A percentile compares a stretch with the other conserved stretches of the same genome.
phyloP scores from a whole-genome alignment of 2,888 invertebrate genomes.

The Tigriopus californicus region DNA sequence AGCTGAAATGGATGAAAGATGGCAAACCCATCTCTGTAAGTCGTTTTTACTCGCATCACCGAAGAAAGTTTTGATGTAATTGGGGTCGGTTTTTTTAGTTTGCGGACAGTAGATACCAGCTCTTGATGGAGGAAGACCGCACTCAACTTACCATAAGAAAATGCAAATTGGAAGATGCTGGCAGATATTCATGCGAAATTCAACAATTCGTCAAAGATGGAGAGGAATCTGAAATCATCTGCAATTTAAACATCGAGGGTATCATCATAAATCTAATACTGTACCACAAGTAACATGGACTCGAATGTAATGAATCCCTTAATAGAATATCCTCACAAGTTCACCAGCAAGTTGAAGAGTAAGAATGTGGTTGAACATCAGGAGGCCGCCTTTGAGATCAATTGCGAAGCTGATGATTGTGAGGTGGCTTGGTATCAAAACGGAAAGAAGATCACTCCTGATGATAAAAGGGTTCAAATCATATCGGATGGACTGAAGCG shows the following conservation, averaged over 20 bases:
- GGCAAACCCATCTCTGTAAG: neutral
- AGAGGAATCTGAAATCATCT: neutral
- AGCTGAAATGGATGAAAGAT: constrained; percentile 1
- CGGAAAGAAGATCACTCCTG: neutral
- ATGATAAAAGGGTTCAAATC: constrained; percentile 1
- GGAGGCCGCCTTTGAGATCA: constrained; percentile 9
- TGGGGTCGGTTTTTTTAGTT: neutral
- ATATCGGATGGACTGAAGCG: constrained; percentile 43
- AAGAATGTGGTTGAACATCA: constrained; percentile 9
- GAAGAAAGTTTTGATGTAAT: no score
- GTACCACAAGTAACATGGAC: neutral
- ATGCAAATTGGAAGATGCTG: constrained; percentile 11
- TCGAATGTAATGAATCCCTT: neutral
- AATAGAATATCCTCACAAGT: constrained; percentile 15
- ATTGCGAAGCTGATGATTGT: constrained; percentile 16
- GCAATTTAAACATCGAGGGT: constrained; percentile 4
- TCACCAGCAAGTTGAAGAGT: constrained; percentile 10
- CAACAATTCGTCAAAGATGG: constrained; percentile 11
- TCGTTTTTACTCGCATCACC: neutral
- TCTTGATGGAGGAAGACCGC: neutral
- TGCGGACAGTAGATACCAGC: neutral
- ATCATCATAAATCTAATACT: neutral
- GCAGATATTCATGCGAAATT: neutral
- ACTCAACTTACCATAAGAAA: neutral
- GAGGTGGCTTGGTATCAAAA: constrained; percentile 15